Evolutionary conservation across 2,888 invertebrate species (phyloP), one percentile per base, ranked within the genome.

Genomic region (Tubiluchus corallicola): DNA sequence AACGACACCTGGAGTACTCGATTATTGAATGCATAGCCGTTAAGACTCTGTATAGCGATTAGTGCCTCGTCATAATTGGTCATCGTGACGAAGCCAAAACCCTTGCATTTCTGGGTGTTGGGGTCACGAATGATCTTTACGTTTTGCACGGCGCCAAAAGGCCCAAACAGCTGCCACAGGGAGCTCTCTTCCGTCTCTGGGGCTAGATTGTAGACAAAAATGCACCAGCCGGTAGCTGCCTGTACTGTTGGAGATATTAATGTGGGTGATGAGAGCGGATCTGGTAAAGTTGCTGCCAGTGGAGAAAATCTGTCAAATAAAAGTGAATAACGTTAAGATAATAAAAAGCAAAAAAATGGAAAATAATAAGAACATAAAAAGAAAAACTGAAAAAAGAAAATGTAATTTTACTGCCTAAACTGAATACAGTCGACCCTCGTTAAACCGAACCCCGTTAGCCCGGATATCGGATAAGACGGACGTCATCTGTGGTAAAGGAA

Each of bases 51-150:
- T 62, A 92, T 92, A 55, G 94, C 92, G 58, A 87, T 82, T 51
- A 88, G 79, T 48, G 92, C 87, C 68, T 94, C 92, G 61, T 92
- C 90, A 64, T 94, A 92, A 68, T 90, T 88, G 64, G 88, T 88
- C 92, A 94, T 94, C 52, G 90, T 90, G 55, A 94, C 90, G 68
- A 92, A 92, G 55, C 90, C 94, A 68, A 90, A 94, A 51, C 94
- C 94, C 73, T 90, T 92, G 72, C 92, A 92, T 68, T 92, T 92
- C 72, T 87, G 87, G 54, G 88, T 88, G 61, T 84, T 80, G 58
- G 84, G 76, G 72, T 92, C 90, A 60, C 87, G 78, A 63, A 90
- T 85, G 3, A 60, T 88, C 73, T 92, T 92, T 55, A 92, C 90
- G 70, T 82, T 84, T 70, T 90, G 85, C 61, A 94, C 90, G 58